Evolutionary conservation across 2,888 invertebrate genomes (phyloP).

Genomic region (Trilocha varians): DNA sequence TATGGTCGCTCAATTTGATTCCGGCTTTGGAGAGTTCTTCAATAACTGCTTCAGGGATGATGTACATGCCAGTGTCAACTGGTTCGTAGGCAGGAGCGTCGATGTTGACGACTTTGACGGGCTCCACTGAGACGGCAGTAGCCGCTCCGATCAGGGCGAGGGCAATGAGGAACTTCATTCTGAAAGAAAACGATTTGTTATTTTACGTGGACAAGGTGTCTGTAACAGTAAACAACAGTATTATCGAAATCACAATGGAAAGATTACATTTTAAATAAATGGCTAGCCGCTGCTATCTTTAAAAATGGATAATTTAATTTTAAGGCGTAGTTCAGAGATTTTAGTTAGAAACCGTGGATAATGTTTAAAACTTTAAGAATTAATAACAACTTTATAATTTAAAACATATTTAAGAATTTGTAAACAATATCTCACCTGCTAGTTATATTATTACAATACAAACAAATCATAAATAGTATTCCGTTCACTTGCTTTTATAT

Average conservation of each 20-base stretch:
- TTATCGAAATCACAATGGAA: no score
- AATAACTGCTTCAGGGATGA: conserved; percentile 18
- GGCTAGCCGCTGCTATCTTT: no score
- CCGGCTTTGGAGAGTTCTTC: conserved; percentile 7
- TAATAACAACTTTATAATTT: no score
- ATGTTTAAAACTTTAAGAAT: no score
- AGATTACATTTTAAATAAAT: no score
- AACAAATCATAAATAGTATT: conserved; percentile 15
- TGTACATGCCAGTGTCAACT: conserved; percentile 14
- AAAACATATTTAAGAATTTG: background rate
- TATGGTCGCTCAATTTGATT: conserved; percentile 3
- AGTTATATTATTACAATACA: conserved; percentile 27
- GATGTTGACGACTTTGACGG: conserved; percentile 1
- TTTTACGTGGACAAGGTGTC: no score
- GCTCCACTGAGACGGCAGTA: conserved; percentile 17
- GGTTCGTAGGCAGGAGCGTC: background rate
- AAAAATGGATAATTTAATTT: no score
- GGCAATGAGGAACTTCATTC: conserved; percentile 45
- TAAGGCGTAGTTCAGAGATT: no score
- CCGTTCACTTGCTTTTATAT: conserved; percentile 7
- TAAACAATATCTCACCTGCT: conserved; percentile 28
- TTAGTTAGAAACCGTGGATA: no score
- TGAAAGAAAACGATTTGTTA: conserved; percentile 10
- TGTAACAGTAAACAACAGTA: no score
- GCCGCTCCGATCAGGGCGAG: conserved; percentile 40